A percentile compares a stretch with the other conserved stretches of the same genome.
Evolutionary conservation across 2,113 vertebrate genomes (phyloP).

Genomic region (Connochaetes taurinus): DNA sequence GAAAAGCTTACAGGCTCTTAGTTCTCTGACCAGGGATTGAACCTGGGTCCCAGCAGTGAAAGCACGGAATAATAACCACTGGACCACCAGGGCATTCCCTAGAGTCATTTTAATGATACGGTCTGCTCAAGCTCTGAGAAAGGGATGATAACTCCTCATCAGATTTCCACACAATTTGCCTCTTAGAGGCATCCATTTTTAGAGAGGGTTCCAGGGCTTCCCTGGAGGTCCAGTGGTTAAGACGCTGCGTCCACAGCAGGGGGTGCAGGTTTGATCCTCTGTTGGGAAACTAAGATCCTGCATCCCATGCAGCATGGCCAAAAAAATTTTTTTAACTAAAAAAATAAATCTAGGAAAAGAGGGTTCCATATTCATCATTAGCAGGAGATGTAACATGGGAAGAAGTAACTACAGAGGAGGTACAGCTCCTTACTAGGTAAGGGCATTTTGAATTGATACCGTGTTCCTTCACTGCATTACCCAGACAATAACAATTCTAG

Average conservation of each 20-base stretch:
- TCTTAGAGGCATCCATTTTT: background rate
- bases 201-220: background rate
- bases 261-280: background rate
- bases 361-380: background rate
- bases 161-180: background rate
- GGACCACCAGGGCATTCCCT: background rate
- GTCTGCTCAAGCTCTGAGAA: background rate
- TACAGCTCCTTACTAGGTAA: background rate
- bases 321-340: background rate
- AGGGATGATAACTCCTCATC: background rate
- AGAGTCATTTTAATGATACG: background rate
- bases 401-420: background rate
- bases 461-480: background rate
- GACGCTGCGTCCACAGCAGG: background rate
- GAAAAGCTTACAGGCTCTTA: background rate
- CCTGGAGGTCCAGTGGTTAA: background rate
- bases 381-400: background rate
- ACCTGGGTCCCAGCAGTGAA: background rate
- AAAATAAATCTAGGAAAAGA: background rate
- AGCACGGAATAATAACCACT: background rate
- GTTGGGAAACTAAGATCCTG: background rate
- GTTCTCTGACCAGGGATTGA: background rate
- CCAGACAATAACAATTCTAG: background rate
- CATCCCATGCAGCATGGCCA: background rate
- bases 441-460: background rate